Evolutionary conservation across 2,888 invertebrate genomes (phyloP).

Genomic region (Pogonocherus hispidulus): DNA sequence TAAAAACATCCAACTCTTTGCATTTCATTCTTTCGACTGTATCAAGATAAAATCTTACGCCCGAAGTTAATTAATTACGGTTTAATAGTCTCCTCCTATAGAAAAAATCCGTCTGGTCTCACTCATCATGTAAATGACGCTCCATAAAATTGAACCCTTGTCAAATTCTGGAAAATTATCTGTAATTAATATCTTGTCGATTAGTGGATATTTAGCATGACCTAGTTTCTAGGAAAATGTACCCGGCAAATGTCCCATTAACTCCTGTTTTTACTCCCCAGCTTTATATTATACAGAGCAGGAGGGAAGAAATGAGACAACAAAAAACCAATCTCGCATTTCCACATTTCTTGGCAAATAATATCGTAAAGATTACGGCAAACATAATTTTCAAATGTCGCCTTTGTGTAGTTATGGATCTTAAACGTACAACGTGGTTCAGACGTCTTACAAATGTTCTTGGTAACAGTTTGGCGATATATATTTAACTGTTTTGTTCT

Average conservation of each 20-base stretch:
- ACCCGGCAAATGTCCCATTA: constrained; percentile 10
- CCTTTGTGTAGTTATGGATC: constrained; percentile 9
- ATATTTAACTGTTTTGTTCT: constrained; percentile 10
- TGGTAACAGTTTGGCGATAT: constrained; percentile 16
- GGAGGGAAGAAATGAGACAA: neutral
- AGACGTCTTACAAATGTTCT: constrained; percentile 16
- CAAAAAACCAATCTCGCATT: neutral
- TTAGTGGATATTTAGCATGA: constrained; percentile 29
- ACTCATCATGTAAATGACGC: constrained; percentile 18
- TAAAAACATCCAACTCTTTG: neutral
- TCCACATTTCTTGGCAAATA: constrained; percentile 13
- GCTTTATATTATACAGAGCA: neutral
- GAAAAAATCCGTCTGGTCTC: neutral
- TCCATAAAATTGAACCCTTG: constrained; percentile 22
- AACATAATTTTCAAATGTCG: constrained; percentile 23
- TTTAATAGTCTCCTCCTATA: constrained; percentile 3
- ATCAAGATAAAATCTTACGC: neutral
- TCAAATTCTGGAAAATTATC: constrained; percentile 28
- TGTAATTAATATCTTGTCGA: constrained; percentile 26
- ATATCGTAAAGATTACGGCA: constrained; percentile 10
- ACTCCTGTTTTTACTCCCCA: constrained; percentile 16
- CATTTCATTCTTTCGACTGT: neutral
- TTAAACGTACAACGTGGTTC: neutral
- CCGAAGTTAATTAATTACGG: neutral
- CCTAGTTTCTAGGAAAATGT: constrained; percentile 16